A percentile compares a stretch with the other conserved stretches of the same genome.
phyloP scores from a whole-genome alignment of 2,797 vertebrate genomes.

The Salmo trutta region DNA sequence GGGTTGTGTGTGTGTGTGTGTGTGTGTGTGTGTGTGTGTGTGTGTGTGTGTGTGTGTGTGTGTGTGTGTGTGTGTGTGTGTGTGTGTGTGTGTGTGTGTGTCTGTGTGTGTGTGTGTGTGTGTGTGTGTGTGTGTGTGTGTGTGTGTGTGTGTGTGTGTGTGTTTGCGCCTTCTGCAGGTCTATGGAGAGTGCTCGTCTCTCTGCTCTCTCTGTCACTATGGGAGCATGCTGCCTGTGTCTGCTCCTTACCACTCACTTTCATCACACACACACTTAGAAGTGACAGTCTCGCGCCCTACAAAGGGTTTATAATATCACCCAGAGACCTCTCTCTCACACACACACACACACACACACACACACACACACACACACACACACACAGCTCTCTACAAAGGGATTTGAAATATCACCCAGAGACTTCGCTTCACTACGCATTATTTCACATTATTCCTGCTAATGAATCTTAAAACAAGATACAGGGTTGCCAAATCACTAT shows the following conservation, averaged over 20 bases:
- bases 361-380: no score
- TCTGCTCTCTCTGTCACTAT: constrained; percentile 42
- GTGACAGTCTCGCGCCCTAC: constrained; percentile 80
- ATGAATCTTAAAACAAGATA: constrained; percentile 83
- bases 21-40: background rate
- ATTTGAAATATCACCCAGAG: constrained; percentile 76
- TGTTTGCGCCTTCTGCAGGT: background rate
- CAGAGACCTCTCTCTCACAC: constrained; percentile 70
- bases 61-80: no score
- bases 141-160: no score
- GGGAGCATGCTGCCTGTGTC: constrained; percentile 52
- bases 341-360: no score
- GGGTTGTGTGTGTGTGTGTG: constrained; percentile 12
- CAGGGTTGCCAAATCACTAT: constrained; percentile 11
- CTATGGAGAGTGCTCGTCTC: background rate
- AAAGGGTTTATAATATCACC: constrained; percentile 79
- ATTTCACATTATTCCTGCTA: constrained; percentile 80
- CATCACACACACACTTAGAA: constrained; percentile 80
- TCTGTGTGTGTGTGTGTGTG: no score
- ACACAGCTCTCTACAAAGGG: constrained; percentile 61
- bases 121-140: no score
- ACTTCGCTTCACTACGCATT: constrained; percentile 75
- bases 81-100: no score
- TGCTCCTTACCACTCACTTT: constrained; percentile 61
- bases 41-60: no score